Conservation (phyloP, 2,113 vertebrate genomes). For the Anolis sagrei region DNA sequence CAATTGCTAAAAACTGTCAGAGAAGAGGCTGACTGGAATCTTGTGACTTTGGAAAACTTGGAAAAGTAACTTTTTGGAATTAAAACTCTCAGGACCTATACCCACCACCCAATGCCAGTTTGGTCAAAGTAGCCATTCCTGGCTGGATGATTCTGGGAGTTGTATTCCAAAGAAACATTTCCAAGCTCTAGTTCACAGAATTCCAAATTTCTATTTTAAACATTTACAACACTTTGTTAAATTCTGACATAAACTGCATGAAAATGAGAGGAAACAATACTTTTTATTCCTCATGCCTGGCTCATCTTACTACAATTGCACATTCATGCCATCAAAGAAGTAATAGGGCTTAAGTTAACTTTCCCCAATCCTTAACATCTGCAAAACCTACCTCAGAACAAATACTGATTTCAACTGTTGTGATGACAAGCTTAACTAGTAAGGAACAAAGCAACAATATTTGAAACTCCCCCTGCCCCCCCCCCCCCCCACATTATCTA, state of each 20-base stretch:
- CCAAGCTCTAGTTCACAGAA: neutral
- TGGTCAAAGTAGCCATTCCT: no score
- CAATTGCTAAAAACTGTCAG: neutral
- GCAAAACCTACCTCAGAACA: neutral
- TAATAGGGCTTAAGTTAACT: neutral
- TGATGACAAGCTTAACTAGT: neutral
- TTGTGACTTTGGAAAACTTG: neutral
- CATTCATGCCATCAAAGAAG: neutral
- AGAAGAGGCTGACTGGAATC: neutral
- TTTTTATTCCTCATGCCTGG: no score
- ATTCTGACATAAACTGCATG: neutral
- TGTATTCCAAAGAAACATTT: no score
- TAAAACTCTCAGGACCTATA: no score
- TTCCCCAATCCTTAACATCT: neutral
- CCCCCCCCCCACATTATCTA: no score
- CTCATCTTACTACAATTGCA: no score
- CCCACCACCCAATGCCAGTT: no score
- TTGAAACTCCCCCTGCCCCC: neutral
- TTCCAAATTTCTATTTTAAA: neutral
- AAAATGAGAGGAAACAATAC: neutral
- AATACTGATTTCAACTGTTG: neutral
- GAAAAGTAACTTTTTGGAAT: no score
- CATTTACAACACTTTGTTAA: neutral
- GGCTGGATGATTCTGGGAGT: no score
- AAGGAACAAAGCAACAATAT: neutral